A percentile compares a stretch with the other conserved stretches of the same genome.
These are phyloP conservation scores for Sinhomidia bicolor DNA, from an alignment of 2,888 invertebrate genomes.

Conservation along the genomic window DNA sequence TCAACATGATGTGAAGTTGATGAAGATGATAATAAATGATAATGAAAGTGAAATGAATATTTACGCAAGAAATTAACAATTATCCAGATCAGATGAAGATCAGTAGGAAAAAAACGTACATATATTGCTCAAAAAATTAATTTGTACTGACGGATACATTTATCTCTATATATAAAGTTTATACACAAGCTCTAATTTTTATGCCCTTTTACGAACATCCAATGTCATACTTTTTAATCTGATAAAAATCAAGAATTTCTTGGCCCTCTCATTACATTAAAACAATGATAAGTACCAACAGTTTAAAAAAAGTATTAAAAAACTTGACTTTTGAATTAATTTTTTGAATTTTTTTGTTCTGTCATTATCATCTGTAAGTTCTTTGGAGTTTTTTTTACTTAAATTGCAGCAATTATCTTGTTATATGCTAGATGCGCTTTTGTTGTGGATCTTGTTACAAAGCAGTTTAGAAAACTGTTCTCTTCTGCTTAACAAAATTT, in stretches of 20 bases:
- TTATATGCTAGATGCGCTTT: neutral
- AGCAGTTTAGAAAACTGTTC: neutral
- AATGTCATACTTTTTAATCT: constrained; percentile 53
- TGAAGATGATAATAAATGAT: constrained; percentile 17
- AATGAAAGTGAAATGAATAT: constrained; percentile 50
- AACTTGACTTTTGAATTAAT: neutral
- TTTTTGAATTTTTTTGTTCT: constrained; percentile 15
- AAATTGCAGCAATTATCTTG: constrained; percentile 55
- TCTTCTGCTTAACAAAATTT: neutral
- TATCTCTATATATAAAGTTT: neutral
- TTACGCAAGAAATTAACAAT: constrained; percentile 11
- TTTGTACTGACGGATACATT: constrained; percentile 29
- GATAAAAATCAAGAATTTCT: constrained; percentile 25
- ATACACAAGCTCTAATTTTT: constrained; percentile 47
- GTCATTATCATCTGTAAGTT: constrained; percentile 22
- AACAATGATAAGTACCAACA: too few species aligned
- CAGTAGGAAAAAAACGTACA: neutral
- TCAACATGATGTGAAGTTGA: constrained; percentile 17
- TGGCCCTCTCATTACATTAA: neutral
- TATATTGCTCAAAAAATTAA: constrained; percentile 23
- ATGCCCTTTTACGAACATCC: constrained; percentile 55
- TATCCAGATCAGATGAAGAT: constrained; percentile 59
- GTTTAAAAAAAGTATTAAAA: too few species aligned
- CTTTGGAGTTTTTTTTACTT: neutral
- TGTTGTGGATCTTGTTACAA: neutral